phyloP scores from a whole-genome alignment of 2,888 invertebrate species.

The Lycophotia porphyrea region DNA sequence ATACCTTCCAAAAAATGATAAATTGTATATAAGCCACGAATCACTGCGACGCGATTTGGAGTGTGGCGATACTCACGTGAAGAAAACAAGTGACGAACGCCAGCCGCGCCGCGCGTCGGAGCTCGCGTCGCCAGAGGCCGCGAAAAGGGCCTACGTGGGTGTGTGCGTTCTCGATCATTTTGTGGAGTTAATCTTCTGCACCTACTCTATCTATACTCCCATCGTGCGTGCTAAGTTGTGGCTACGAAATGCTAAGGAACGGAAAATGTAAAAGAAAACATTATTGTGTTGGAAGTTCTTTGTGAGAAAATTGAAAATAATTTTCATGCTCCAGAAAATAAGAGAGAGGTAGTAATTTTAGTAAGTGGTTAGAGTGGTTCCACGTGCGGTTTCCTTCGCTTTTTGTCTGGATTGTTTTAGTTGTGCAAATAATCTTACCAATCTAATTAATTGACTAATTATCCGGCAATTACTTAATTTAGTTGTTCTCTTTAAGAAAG shows the following conservation, averaged over 20 bases:
- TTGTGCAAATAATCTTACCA: slow-evolving; percentile 6
- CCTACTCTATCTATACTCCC: neutral
- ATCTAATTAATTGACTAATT: slow-evolving; percentile 17
- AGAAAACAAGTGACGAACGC: neutral
- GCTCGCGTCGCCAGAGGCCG: neutral
- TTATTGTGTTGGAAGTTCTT: slow-evolving; percentile 28
- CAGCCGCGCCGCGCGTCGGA: neutral
- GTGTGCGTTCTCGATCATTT: neutral
- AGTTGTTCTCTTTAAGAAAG: neutral
- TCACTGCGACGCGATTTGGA: neutral
- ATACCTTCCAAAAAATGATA: too few relatives aligned
- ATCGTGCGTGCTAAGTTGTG: slow-evolving; percentile 35
- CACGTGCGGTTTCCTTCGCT: slow-evolving; percentile 14
- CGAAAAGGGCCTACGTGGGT: neutral
- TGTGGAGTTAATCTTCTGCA: neutral
- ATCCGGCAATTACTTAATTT: slow-evolving; percentile 4
- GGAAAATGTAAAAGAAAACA: slow-evolving; percentile 39
- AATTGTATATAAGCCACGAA: too few relatives aligned
- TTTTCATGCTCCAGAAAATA: slow-evolving; percentile 42
- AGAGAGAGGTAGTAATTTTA: slow-evolving; percentile 28
- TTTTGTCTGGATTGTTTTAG: slow-evolving; percentile 28
- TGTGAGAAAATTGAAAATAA: slow-evolving; percentile 50
- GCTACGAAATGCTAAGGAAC: slow-evolving; percentile 37
- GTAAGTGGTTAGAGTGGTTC: slow-evolving; percentile 38
- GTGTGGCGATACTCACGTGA: neutral